phyloP scores from a whole-genome alignment of 1,140 invertebrate genomes.

The Ptiloglossa arizonensis region DNA sequence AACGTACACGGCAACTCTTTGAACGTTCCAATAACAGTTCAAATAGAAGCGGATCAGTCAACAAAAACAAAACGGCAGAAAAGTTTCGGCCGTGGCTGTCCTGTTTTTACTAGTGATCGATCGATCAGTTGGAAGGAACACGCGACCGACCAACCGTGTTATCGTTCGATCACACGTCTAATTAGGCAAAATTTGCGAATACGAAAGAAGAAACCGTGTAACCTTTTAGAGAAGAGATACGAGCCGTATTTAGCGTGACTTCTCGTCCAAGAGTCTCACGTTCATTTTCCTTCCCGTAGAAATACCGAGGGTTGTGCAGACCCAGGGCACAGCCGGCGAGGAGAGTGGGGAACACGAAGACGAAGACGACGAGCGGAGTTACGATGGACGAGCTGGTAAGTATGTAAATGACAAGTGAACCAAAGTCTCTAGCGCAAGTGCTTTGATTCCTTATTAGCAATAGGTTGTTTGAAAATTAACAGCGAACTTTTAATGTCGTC shows the following conservation, averaged over 20 bases:
- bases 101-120: slow-evolving; percentile 49
- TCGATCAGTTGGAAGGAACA: slow-evolving; percentile 57
- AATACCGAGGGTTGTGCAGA: slow-evolving; percentile 84
- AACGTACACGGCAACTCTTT: neutral
- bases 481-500: too few relatives aligned
- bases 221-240: slow-evolving; percentile 15
- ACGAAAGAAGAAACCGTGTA: slow-evolving; percentile 26
- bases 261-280: slow-evolving; percentile 2
- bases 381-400: slow-evolving; percentile 80
- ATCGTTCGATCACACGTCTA: slow-evolving; percentile 57
- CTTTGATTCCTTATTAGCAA: too few relatives aligned
- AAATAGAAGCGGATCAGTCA: neutral
- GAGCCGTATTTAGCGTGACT: slow-evolving; percentile 32
- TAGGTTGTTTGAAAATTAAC: too few relatives aligned
- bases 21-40: slow-evolving; percentile 15
- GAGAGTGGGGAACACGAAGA: slow-evolving; percentile 81
- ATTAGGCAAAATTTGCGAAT: slow-evolving; percentile 69
- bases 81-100: slow-evolving; percentile 36
- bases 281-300: slow-evolving; percentile 76
- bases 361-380: slow-evolving; percentile 76
- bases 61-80: neutral
- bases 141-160: slow-evolving; percentile 24
- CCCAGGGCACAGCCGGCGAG: slow-evolving; percentile 83
- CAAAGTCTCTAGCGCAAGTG: too few relatives aligned
- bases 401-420: slow-evolving; percentile 39